Conservation (phyloP, 2,888 invertebrate species). For the Tortricodes alternella region DNA sequence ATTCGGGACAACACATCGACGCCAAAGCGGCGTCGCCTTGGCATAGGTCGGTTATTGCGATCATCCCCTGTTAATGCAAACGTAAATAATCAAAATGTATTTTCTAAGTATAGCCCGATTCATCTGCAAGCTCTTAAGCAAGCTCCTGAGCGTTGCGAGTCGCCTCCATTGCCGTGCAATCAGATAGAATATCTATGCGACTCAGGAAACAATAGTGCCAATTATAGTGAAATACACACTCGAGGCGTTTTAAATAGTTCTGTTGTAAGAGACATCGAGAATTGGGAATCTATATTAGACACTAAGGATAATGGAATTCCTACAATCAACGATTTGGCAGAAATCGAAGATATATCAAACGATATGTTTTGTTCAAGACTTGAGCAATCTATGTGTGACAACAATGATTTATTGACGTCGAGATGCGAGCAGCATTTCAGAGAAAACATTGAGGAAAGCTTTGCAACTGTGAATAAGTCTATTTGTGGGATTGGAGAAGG, state of each 20-base stretch:
- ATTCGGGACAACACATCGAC: constrained; percentile 52
- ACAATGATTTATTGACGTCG: constrained; percentile 39
- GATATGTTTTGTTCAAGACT: constrained; percentile 64
- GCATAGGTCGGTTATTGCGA: constrained; percentile 49
- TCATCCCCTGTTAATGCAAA: constrained; percentile 36
- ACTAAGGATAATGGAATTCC: constrained; percentile 38
- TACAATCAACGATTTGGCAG: constrained; percentile 37
- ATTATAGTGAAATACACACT: constrained; percentile 52
- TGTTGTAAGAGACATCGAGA: constrained; percentile 41
- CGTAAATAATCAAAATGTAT: constrained; percentile 33
- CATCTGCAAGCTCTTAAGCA: constrained; percentile 34
- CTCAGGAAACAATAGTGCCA: constrained; percentile 52
- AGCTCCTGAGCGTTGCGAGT: constrained; percentile 51
- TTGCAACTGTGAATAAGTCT: constrained; percentile 78
- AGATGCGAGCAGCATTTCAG: constrained; percentile 44
- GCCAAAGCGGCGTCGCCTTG: constrained; percentile 66
- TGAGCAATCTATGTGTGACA: constrained; percentile 44
- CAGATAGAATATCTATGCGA: constrained; percentile 69
- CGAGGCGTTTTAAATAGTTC: constrained; percentile 53
- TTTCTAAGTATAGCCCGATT: constrained; percentile 46
- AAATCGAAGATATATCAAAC: constrained; percentile 56
- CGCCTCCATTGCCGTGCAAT: constrained; percentile 70
- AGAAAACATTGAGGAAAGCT: constrained; percentile 66
- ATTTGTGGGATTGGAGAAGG: constrained; percentile 64
- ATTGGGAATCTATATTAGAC: constrained; percentile 55